These are phyloP conservation scores for Austrofundulus limnaeus DNA, from an alignment of 2,113 vertebrate genomes.

Conservation along the genomic window DNA sequence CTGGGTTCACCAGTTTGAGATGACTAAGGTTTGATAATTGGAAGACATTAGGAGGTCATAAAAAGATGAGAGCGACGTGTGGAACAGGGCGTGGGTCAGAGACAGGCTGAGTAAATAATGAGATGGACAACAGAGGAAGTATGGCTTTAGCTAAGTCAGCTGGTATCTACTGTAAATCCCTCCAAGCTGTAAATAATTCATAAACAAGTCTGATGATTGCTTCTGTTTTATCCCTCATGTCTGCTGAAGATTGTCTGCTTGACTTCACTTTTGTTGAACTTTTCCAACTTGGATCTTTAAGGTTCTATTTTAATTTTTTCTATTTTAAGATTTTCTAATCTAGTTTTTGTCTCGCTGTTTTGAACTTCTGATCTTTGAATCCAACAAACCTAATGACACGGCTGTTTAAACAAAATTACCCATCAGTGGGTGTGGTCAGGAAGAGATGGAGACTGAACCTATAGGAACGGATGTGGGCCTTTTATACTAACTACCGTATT, in stretches of 20 bases:
- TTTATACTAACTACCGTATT: too few relatives aligned
- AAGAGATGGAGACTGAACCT: neutral
- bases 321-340: neutral
- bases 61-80: conserved; percentile 41
- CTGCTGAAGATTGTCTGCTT: conserved; percentile 20
- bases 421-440: neutral
- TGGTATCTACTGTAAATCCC: conserved; percentile 67
- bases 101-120: conserved; percentile 57
- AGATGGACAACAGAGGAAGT: conserved; percentile 53
- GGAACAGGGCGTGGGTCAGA: conserved; percentile 30
- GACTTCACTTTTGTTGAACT: conserved; percentile 47
- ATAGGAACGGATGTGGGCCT: too few relatives aligned
- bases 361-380: neutral
- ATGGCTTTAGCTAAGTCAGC: conserved; percentile 55
- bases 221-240: conserved; percentile 58
- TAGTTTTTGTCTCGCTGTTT: conserved; percentile 2
- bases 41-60: conserved; percentile 34
- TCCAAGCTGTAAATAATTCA: conserved; percentile 74
- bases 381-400: neutral
- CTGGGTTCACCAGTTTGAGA: too few relatives aligned
- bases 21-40: conserved; percentile 29
- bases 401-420: neutral
- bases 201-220: conserved; percentile 56
- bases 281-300: conserved; percentile 4
- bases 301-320: conserved; percentile 13